Evolutionary conservation across 2,113 vertebrate genomes (phyloP).

Genomic region (Entelurus aequoreus): DNA sequence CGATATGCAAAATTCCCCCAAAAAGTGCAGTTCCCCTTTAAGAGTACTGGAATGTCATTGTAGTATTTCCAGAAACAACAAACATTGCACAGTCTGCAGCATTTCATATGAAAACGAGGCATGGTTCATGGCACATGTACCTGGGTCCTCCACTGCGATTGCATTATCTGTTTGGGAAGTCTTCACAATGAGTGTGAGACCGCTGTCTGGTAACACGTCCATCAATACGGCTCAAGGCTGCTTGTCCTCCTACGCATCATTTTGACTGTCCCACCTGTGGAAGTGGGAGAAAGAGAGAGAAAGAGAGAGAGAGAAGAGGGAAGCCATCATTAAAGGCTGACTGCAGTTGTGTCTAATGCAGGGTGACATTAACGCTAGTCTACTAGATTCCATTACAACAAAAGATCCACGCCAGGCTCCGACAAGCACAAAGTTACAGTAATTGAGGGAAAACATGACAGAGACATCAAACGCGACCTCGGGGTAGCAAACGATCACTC

Average conservation of each 20-base stretch:
- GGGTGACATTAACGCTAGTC: conserved; percentile 10
- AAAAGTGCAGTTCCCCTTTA: too few species aligned
- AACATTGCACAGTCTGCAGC: too few species aligned
- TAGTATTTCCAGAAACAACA: too few species aligned
- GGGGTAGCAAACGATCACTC: conserved; percentile 39
- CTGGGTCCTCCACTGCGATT: conserved; percentile 84
- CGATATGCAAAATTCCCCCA: too few species aligned
- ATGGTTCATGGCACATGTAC: conserved; percentile 36
- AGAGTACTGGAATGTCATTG: too few species aligned
- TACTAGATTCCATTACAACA: conserved; percentile 29
- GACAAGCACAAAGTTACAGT: conserved; percentile 26
- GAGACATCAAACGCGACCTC: conserved; percentile 40
- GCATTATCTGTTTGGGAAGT: conserved; percentile 82
- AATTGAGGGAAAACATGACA: conserved; percentile 34
- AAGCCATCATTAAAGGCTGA: conserved; percentile 15
- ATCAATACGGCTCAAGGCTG: conserved; percentile 86
- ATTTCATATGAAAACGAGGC: too few species aligned
- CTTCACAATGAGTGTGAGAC: conserved; percentile 85
- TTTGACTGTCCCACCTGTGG: conserved; percentile 81
- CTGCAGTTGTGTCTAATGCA: conserved; percentile 25
- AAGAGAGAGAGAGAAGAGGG: conserved; percentile 19
- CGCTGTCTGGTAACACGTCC: conserved; percentile 91
- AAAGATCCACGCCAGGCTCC: conserved; percentile 6
- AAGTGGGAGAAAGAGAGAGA: conserved; percentile 24
- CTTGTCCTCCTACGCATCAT: conserved; percentile 84